Evolutionary conservation across 2,888 invertebrate species (phyloP).

Genomic region (Venusia cambrica): DNA sequence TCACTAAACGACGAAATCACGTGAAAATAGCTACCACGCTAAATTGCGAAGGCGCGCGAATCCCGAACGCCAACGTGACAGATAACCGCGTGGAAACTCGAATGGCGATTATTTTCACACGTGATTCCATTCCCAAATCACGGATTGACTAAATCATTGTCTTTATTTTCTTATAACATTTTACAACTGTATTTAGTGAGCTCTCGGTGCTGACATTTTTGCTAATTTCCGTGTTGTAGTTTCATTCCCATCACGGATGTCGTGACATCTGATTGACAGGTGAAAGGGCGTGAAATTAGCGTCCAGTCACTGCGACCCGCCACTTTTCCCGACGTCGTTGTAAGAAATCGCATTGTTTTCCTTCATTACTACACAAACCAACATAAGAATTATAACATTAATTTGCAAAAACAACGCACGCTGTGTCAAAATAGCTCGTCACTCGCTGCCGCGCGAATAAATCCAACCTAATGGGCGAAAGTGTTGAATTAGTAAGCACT

Average conservation of each 20-base stretch:
- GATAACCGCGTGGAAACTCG: conserved; percentile 59
- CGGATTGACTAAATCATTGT: conserved; percentile 50
- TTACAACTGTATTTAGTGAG: conserved; percentile 19
- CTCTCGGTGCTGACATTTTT: conserved; percentile 42
- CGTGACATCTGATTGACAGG: conserved; percentile 74
- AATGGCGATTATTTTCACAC: conserved; percentile 48
- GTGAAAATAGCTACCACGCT: conserved; percentile 22
- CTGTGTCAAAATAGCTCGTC: conserved; percentile 43
- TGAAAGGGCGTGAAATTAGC: conserved; percentile 77
- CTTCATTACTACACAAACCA: no score
- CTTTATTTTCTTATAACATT: conserved; percentile 49
- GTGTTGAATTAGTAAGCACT: conserved; percentile 67
- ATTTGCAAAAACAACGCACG: conserved; percentile 47
- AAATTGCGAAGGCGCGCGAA: conserved; percentile 43
- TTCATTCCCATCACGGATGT: conserved; percentile 43
- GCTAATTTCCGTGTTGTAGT: conserved; percentile 54
- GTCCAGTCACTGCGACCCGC: conserved; percentile 34
- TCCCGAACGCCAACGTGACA: conserved; percentile 52
- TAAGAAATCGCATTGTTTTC: conserved; percentile 36
- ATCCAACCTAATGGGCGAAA: conserved; percentile 62
- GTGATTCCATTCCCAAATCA: conserved; percentile 43
- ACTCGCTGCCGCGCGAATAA: conserved; percentile 46
- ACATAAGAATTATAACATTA: conserved; percentile 18
- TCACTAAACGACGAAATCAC: neutral
- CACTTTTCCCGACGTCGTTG: conserved; percentile 32